Evolutionary conservation across 2,797 vertebrate genomes (phyloP).

Genomic region (Australoheros facetus): DNA sequence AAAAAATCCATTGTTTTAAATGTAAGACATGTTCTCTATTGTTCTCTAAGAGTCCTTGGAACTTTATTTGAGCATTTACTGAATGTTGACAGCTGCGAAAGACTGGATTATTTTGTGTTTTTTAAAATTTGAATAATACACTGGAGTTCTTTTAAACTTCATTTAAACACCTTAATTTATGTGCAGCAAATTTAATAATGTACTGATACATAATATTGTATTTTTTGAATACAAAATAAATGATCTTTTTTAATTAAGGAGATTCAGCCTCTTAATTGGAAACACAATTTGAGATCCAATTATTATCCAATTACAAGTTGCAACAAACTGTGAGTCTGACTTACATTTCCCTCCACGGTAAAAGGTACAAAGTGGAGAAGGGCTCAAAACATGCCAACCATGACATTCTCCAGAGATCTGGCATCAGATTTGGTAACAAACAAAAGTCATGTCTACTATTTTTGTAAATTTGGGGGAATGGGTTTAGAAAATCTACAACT

Average conservation of each 20-base stretch:
- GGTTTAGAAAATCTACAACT: constrained; percentile 13
- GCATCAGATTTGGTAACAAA: constrained; percentile 10
- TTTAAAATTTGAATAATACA: not conserved
- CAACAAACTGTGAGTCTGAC: constrained; percentile 21
- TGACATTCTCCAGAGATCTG: not conserved
- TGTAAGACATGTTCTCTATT: not conserved
- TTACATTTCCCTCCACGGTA: constrained; percentile 13
- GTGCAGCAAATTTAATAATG: constrained; percentile 1
- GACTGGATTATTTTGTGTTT: not conserved
- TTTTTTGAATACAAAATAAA: constrained; percentile 9
- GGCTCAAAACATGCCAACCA: not conserved
- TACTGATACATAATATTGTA: not conserved
- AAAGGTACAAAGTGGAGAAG: constrained; percentile 4
- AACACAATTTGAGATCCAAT: constrained; percentile 36
- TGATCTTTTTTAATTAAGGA: constrained; percentile 5
- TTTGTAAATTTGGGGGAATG: constrained; percentile 7
- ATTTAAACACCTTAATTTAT: not conserved
- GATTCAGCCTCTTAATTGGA: constrained; percentile 27
- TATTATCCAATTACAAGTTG: constrained; percentile 37
- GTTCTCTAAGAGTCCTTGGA: not conserved
- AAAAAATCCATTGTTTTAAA: not conserved
- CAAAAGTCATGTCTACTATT: constrained; percentile 10
- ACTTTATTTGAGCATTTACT: not conserved
- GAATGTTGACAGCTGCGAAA: not conserved
- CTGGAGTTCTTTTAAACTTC: not conserved